Percentiles rank a stretch among this genome's conserved stretches.
Conservation (phyloP, 2,797 vertebrate genomes). For the Leuciscus waleckii region DNA sequence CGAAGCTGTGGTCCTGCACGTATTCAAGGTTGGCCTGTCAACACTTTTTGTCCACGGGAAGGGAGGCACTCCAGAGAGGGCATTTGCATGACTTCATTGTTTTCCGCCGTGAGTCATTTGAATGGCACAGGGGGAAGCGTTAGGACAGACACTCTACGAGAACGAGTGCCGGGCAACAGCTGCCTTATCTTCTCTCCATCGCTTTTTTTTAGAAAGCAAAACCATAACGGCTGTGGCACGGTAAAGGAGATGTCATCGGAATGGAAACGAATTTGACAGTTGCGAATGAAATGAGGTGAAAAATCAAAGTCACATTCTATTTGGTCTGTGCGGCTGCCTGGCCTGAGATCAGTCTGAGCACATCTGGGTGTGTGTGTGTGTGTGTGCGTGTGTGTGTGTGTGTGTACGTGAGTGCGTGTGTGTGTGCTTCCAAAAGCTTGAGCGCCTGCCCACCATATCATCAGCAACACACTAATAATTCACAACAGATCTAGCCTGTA, state of each 20-base stretch:
- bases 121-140: conserved; percentile 48
- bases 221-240: conserved; percentile 46
- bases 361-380: conserved; percentile 29
- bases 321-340: conserved; percentile 72
- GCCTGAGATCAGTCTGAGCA: conserved; percentile 69
- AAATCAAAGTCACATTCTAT: conserved; percentile 84
- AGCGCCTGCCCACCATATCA: neutral
- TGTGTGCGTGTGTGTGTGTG: conserved; percentile 5
- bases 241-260: conserved; percentile 79
- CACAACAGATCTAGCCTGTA: conserved; percentile 52
- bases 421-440: conserved; percentile 39
- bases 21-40: conserved; percentile 38
- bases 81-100: conserved; percentile 68
- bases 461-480: conserved; percentile 59
- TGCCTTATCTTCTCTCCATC: conserved; percentile 77
- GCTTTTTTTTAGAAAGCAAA: conserved; percentile 64
- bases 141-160: conserved; percentile 2
- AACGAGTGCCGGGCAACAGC: conserved; percentile 75
- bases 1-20: neutral
- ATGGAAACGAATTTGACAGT: conserved; percentile 80
- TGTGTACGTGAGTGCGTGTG: neutral
- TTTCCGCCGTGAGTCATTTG: conserved; percentile 69
- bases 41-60: conserved; percentile 49
- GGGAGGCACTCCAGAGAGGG: conserved; percentile 20
- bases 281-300: conserved; percentile 84